These are phyloP conservation scores for Hemibagrus wyckioides DNA, from an alignment of 2,113 vertebrate species.

Conservation along the genomic window DNA sequence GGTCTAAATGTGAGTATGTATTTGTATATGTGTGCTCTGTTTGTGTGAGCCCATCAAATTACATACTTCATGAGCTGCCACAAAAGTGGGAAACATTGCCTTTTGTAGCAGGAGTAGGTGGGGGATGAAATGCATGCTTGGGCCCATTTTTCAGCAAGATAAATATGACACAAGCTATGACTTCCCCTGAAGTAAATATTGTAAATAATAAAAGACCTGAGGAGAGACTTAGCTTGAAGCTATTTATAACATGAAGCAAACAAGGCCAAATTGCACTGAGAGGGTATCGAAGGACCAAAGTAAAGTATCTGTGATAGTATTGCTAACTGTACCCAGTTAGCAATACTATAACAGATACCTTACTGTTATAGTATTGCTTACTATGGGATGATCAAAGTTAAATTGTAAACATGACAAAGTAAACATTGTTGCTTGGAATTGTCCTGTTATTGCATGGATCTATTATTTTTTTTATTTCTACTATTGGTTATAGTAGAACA, in stretches of 20 bases:
- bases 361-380: neutral
- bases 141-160: slow-evolving; percentile 84
- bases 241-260: slow-evolving; percentile 68
- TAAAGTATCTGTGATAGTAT: slow-evolving; percentile 3
- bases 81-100: slow-evolving; percentile 73
- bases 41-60: slow-evolving; percentile 67
- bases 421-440: neutral
- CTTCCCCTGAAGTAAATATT: slow-evolving; percentile 80
- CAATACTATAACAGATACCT: no score
- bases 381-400: slow-evolving; percentile 17
- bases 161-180: slow-evolving; percentile 79
- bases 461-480: neutral
- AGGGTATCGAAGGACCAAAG: neutral
- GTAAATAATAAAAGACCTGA: slow-evolving; percentile 85
- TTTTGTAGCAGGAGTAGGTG: slow-evolving; percentile 57
- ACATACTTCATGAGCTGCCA: slow-evolving; percentile 78
- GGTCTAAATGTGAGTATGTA: slow-evolving; percentile 3
- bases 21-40: slow-evolving; percentile 40
- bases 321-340: no score
- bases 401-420: no score
- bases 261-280: slow-evolving; percentile 9
- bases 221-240: slow-evolving; percentile 77
- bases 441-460: neutral
- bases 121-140: slow-evolving; percentile 74
- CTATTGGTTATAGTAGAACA: neutral